Evolutionary conservation across 2,113 vertebrate genomes (phyloP), one percentile per base, ranked within the genome.

Genomic region (Coreoperca whiteheadi): DNA sequence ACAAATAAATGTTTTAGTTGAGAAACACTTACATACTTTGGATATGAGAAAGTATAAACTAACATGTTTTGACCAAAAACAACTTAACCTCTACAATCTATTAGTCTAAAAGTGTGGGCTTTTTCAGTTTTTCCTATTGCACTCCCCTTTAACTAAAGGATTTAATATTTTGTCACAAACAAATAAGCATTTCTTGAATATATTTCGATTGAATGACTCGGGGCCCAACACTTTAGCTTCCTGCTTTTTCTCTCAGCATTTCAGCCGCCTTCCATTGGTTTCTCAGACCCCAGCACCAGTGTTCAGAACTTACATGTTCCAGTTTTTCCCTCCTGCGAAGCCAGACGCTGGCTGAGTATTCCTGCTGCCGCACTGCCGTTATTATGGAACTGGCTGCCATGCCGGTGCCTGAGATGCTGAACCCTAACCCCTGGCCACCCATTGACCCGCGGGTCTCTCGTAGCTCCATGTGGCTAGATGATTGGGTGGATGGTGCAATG

Each of bases 291-390:
- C 23, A 54, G 15, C 46, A 76, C 28, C 34, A 32, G n/a, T 1
- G 23, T 21, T 63, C 46, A 65, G 25, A 51, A 94, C 97, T 98
- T 96, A 98, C 97, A 74, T 98, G 97, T 80, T 98, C 97, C 71
- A 97, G 93, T 91, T 97, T 97, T 82, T 97, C 97, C 90, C 95
- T 97, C 94, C 96, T 96, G 79, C 97, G 95, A 81, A 98, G 96
- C 96, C 97, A 98, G 87, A 98, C 96, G 82, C 96, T 95, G 91
- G 97, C 97, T 71, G 96, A 97, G 91, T 98, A 98, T 90, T 98
- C 97, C 89, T 97, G 96, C 95, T 98, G 97, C 92, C 97, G 97
- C 92, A 97, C 96, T 6, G 96, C 88, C 84, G 95, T 96, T 94
- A 97, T 96, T 85, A 97, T 87, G 92, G 96, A 95, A 71, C 93